Evolutionary conservation across 2,113 vertebrate species (phyloP).

Genomic region (Paedocypris sp.): DNA sequence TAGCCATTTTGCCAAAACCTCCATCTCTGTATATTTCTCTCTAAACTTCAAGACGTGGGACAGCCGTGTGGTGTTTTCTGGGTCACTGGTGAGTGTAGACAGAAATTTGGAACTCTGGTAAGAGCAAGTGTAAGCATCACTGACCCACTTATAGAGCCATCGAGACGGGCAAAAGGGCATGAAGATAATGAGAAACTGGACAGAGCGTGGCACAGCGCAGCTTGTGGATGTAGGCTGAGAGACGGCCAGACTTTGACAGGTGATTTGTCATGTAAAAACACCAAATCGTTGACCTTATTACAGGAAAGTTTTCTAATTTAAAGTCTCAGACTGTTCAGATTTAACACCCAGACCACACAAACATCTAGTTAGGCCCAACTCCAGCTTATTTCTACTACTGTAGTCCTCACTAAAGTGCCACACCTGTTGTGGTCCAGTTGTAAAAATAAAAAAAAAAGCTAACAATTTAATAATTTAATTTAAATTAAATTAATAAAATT

Average conservation of each 20-base stretch:
- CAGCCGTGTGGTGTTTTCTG: slow-evolving; percentile 14
- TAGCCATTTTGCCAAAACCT: too few species aligned
- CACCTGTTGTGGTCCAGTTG: too few species aligned
- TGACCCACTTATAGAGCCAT: slow-evolving; percentile 25
- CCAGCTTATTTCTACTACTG: too few species aligned
- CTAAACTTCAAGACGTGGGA: not conserved
- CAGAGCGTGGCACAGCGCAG: slow-evolving; percentile 4
- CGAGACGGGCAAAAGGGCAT: slow-evolving; percentile 9
- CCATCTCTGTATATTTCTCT: too few species aligned
- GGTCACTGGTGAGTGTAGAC: slow-evolving; percentile 14
- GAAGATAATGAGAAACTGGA: slow-evolving; percentile 24
- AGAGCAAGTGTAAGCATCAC: slow-evolving; percentile 21
- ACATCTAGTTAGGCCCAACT: too few species aligned
- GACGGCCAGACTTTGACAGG: slow-evolving; percentile 22
- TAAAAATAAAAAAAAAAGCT: too few species aligned
- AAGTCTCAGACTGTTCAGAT: too few species aligned
- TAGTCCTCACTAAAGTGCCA: too few species aligned
- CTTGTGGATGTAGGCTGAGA: slow-evolving; percentile 10
- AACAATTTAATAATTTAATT: too few species aligned
- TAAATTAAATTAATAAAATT: too few species aligned
- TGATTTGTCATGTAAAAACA: slow-evolving; percentile 20
- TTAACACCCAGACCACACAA: too few species aligned
- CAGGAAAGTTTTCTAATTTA: too few species aligned
- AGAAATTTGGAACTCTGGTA: slow-evolving; percentile 21
- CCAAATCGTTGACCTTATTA: slow-evolving; percentile 52